These are phyloP conservation scores for Alviniconcha marisindica DNA, from an alignment of 1,140 invertebrate genomes.

Conservation along the genomic window DNA sequence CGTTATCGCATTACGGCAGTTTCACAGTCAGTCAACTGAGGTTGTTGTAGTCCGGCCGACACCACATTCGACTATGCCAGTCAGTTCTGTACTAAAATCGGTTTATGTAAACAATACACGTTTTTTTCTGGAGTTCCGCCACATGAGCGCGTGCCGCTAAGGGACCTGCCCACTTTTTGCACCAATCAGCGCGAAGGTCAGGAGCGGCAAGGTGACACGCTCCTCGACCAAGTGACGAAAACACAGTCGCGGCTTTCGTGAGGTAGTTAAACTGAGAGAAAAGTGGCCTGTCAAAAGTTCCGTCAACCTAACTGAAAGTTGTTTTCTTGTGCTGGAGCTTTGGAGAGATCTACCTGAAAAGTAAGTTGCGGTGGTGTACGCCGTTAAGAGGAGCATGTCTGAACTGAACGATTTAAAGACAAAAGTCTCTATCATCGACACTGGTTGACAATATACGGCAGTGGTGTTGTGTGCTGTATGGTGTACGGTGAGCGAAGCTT, in stretches of 20 bases:
- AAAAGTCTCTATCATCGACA: no score
- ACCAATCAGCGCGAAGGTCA: neutral
- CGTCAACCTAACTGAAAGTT: neutral
- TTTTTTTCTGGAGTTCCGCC: no score
- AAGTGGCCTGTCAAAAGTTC: neutral
- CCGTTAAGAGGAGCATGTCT: neutral
- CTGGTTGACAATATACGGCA: no score
- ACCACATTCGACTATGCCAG: neutral
- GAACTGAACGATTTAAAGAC: neutral
- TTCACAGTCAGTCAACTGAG: neutral
- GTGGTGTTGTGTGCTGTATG: no score
- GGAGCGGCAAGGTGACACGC: neutral
- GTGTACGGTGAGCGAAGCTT: no score
- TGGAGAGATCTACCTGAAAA: neutral
- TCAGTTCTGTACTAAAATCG: no score
- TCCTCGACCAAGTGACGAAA: neutral
- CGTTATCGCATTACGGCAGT: neutral
- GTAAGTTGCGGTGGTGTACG: neutral
- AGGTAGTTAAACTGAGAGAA: neutral
- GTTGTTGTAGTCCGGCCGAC: neutral
- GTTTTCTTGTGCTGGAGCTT: neutral
- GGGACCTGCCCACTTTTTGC: conserved; percentile 9
- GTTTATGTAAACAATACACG: no score
- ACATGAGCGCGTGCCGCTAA: no score
- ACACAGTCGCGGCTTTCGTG: neutral